Percentiles rank a stretch among this genome's conserved stretches.
Conservation (phyloP, 35 echinoderm and acorn worm genomes). For the Diadema setosum region DNA sequence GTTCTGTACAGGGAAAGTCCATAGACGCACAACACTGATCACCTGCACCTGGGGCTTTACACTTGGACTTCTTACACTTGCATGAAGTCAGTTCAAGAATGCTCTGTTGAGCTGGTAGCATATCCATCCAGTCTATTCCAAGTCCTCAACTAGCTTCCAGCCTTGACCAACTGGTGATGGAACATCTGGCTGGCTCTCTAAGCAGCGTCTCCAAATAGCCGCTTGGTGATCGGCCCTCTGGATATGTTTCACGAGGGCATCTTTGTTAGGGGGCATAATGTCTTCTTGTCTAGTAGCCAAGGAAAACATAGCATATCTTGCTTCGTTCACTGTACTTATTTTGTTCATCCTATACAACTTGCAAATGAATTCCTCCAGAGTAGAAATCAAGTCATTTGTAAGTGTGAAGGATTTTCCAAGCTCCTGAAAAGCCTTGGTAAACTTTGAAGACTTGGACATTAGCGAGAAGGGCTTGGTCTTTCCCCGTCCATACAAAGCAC, state of each 20-base stretch:
- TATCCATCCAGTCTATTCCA: slow-evolving; percentile 76
- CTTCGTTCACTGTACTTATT: slow-evolving; percentile 1
- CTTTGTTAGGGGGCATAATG: slow-evolving; percentile 48
- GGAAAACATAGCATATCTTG: slow-evolving; percentile 42
- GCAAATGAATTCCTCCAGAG: slow-evolving; percentile 43
- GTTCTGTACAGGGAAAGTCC: slow-evolving; percentile 52
- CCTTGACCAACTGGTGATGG: slow-evolving; percentile 33
- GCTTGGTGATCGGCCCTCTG: slow-evolving; percentile 53
- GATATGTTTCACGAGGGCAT: slow-evolving; percentile 53
- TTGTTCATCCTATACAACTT: slow-evolving; percentile 46
- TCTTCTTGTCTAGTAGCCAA: slow-evolving; percentile 21
- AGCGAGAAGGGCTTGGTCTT: slow-evolving; percentile 48
- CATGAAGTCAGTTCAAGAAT: slow-evolving; percentile 51
- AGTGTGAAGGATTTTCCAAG: slow-evolving; percentile 33
- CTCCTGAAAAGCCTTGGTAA: background rate
- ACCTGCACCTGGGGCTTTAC: slow-evolving; percentile 6
- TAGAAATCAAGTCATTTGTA: background rate
- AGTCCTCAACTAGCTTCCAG: slow-evolving; percentile 42
- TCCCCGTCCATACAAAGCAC: slow-evolving; percentile 46
- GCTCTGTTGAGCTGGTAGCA: slow-evolving; percentile 28
- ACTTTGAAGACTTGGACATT: background rate
- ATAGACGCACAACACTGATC: slow-evolving; percentile 28
- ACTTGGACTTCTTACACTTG: slow-evolving; percentile 54
- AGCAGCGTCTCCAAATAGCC: slow-evolving; percentile 1
- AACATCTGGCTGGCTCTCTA: background rate